These are phyloP conservation scores for Hipparchia sbordonii DNA, from an alignment of 2,888 invertebrate species.

Conservation along the genomic window DNA sequence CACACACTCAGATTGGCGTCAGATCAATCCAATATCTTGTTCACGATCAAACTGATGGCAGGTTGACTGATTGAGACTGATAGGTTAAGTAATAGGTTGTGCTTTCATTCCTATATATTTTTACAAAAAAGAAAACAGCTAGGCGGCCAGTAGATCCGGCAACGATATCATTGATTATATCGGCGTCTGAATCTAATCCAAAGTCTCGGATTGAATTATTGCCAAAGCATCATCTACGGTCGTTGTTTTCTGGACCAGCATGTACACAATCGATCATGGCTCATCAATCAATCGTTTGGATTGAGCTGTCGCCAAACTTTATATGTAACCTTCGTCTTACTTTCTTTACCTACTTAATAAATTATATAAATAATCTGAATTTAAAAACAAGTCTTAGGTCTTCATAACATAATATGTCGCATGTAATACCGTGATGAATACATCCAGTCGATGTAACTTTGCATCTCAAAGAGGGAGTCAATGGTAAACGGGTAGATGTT, in stretches of 20 bases:
- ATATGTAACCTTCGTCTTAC: neutral
- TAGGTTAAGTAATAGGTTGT: too few species aligned
- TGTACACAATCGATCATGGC: too few species aligned
- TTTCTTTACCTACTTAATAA: conserved; percentile 78
- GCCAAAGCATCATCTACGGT: too few species aligned
- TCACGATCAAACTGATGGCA: neutral
- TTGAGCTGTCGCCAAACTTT: neutral
- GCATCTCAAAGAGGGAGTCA: neutral
- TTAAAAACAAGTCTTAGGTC: conserved; percentile 80
- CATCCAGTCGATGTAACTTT: conserved; percentile 16
- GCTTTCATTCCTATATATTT: too few species aligned
- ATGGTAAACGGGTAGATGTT: neutral
- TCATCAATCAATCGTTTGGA: neutral
- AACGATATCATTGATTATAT: too few species aligned
- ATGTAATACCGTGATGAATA: conserved; percentile 54
- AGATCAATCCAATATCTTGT: neutral
- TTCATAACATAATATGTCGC: conserved; percentile 56
- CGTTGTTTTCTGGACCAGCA: too few species aligned
- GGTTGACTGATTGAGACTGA: neutral
- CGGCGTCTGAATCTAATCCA: too few species aligned
- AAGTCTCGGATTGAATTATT: too few species aligned
- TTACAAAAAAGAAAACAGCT: too few species aligned
- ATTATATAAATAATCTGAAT: conserved; percentile 82
- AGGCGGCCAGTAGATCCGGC: too few species aligned
- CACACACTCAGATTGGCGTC: neutral